Conservation (phyloP, 2,113 vertebrate genomes). For the Coracopsis vasa region DNA sequence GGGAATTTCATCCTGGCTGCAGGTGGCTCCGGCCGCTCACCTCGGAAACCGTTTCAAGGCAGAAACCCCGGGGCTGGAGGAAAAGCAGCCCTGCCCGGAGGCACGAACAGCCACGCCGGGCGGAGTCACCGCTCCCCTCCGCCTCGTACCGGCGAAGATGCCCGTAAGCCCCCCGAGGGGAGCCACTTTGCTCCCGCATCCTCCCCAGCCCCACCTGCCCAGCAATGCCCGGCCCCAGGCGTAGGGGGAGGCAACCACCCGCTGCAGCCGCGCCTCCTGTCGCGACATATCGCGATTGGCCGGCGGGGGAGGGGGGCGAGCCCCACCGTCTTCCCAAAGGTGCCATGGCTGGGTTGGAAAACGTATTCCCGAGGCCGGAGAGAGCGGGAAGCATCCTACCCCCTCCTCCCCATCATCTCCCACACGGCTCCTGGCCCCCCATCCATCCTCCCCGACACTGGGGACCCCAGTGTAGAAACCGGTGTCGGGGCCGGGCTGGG, state of each 20-base stretch:
- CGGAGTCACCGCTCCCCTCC: not conserved
- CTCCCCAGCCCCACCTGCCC: not conserved
- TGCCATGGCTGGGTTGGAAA: not conserved
- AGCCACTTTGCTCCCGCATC: not conserved
- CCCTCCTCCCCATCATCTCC: not conserved
- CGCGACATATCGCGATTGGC: conserved; percentile 23
- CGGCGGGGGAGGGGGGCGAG: not conserved
- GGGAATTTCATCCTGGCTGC: conserved; percentile 1
- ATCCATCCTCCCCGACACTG: not conserved
- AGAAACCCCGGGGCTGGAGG: not conserved
- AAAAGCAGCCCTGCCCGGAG: not conserved
- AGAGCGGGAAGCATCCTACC: not conserved
- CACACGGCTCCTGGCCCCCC: not conserved
- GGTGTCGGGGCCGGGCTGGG: not conserved
- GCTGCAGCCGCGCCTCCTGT: not conserved
- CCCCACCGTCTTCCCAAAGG: not conserved
- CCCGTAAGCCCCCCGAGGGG: not conserved
- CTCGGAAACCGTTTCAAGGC: conserved; percentile 8
- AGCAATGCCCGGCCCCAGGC: not conserved
- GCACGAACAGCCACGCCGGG: not conserved
- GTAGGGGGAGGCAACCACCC: not conserved
- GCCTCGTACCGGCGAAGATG: not conserved
- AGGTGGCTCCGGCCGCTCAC: conserved; percentile 38
- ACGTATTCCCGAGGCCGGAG: not conserved
- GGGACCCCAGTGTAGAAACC: not conserved